Evolutionary conservation across 2,888 invertebrate species (phyloP).

Genomic region (Pecten maximus): DNA sequence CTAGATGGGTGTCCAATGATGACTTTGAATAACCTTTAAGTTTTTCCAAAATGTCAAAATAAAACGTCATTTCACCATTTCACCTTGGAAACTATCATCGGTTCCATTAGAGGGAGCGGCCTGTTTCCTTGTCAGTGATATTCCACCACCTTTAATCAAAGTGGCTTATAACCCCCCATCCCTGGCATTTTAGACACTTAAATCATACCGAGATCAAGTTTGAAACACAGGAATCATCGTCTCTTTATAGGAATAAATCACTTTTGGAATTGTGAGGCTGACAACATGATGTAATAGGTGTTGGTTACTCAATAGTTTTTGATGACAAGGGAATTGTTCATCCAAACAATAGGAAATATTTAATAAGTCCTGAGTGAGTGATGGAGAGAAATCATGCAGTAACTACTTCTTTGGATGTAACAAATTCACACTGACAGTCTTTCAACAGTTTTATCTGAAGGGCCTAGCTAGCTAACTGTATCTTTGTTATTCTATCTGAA

Average conservation of each 20-base stretch:
- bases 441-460: no score
- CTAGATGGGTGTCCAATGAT: background rate
- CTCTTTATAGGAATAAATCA: background rate
- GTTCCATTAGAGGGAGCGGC: background rate
- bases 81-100: background rate
- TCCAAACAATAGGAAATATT: no score
- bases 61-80: background rate
- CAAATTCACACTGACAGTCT: no score
- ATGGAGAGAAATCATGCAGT: no score
- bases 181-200: background rate
- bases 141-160: background rate
- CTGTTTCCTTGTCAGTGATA: background rate
- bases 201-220: background rate
- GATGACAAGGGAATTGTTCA: no score
- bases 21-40: background rate
- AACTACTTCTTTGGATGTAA: no score
- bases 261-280: background rate
- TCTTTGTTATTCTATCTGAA: no score
- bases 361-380: no score
- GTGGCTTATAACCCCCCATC: background rate
- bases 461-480: no score
- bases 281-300: background rate
- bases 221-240: background rate
- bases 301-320: no score
- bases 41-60: background rate